These are phyloP conservation scores for Dynastes hyllus DNA, from an alignment of 2,888 invertebrate species.

Conservation along the genomic window DNA sequence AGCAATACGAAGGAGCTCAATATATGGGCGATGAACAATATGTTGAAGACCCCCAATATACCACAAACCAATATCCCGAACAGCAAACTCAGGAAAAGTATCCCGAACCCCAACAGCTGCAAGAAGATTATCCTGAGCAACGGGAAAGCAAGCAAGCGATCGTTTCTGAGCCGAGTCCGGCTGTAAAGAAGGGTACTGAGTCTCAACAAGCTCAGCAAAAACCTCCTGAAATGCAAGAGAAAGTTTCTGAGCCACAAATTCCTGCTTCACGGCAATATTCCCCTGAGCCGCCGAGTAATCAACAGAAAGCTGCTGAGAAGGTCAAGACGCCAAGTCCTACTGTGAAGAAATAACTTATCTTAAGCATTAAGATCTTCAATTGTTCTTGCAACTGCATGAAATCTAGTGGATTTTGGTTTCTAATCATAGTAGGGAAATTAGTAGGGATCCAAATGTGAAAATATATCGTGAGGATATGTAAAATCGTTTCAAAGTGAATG, in stretches of 20 bases:
- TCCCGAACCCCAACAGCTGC: background rate
- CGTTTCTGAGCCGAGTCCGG: background rate
- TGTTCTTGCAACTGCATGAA: background rate
- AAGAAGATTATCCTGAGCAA: slow-evolving; percentile 10
- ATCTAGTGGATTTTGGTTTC: background rate
- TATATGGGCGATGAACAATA: slow-evolving; percentile 63
- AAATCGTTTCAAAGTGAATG: too few relatives aligned
- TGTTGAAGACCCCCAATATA: slow-evolving; percentile 61
- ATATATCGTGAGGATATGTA: too few relatives aligned
- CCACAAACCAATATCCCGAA: slow-evolving; percentile 59
- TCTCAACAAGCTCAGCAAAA: slow-evolving; percentile 3
- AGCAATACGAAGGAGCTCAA: slow-evolving; percentile 64
- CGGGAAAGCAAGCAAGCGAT: background rate
- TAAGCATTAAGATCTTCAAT: background rate
- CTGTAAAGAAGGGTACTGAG: background rate
- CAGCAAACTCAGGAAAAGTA: background rate
- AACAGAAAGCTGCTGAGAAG: slow-evolving; percentile 28
- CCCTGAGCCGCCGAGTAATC: slow-evolving; percentile 9
- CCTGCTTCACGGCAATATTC: background rate
- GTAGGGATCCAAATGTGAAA: too few relatives aligned
- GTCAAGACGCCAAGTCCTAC: slow-evolving; percentile 19
- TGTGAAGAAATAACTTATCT: slow-evolving; percentile 14
- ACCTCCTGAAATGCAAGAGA: background rate
- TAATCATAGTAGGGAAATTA: too few relatives aligned
- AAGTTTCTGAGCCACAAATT: background rate